Evolutionary conservation across 2,113 vertebrate genomes (phyloP).

Genomic region (Eublepharis macularius): DNA sequence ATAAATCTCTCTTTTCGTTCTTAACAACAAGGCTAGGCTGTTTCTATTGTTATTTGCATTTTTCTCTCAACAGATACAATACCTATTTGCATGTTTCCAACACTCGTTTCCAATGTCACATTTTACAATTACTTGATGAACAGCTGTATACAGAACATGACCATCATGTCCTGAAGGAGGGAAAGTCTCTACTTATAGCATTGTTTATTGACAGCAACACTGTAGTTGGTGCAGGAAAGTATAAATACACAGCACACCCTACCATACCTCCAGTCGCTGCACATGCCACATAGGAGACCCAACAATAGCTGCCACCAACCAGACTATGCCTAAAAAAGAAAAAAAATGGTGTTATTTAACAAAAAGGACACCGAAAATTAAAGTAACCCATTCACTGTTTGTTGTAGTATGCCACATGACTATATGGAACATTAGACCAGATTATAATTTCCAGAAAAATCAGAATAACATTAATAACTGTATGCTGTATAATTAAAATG

Average conservation of each 20-base stretch:
- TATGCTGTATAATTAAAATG: not conserved
- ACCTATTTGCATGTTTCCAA: not conserved
- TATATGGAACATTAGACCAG: not conserved
- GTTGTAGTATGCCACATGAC: not conserved
- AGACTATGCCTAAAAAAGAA: slow-evolving; percentile 72
- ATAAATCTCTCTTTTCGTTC: not conserved
- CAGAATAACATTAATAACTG: not conserved
- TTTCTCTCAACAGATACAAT: not conserved
- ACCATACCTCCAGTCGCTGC: slow-evolving; percentile 76
- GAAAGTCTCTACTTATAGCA: not conserved
- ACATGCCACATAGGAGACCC: slow-evolving; percentile 78
- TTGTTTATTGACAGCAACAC: not conserved
- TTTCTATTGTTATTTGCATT: not conserved
- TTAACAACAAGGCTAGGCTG: not conserved
- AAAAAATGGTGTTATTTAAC: not conserved
- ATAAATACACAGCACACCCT: not conserved
- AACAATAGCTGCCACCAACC: slow-evolving; percentile 74
- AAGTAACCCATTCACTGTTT: slow-evolving; percentile 1
- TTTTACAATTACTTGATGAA: not conserved
- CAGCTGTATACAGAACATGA: not conserved
- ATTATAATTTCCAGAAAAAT: not conserved
- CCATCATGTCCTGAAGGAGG: not conserved
- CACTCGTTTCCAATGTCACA: not conserved
- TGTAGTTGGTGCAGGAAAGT: not conserved
- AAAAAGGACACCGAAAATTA: not conserved